Evolutionary conservation across 2,113 vertebrate species (phyloP).

Genomic region (Prolemur simus): DNA sequence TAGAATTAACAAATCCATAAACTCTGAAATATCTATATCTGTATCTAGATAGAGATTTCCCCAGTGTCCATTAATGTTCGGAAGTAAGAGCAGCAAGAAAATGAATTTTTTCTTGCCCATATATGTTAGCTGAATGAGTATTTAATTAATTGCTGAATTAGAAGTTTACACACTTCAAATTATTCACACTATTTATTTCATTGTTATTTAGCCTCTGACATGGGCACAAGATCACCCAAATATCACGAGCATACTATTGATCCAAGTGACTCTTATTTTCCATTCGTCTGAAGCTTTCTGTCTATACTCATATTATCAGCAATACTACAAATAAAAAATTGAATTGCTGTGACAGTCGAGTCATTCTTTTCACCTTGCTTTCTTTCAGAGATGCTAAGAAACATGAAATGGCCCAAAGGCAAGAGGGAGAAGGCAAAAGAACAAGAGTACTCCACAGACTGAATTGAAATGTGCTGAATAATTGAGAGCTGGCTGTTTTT

Average conservation of each 20-base stretch:
- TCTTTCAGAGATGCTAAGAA: not conserved
- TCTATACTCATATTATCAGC: not conserved
- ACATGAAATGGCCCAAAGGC: not conserved
- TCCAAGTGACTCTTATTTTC: not conserved
- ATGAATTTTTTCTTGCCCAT: not conserved
- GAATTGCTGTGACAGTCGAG: not conserved
- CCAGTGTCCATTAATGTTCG: not conserved
- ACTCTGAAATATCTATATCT: not conserved
- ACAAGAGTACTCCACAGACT: not conserved
- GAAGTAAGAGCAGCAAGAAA: not conserved
- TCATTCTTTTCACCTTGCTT: not conserved
- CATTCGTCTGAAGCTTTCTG: not conserved
- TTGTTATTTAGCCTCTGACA: not conserved
- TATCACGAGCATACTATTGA: not conserved
- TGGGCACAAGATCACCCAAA: not conserved
- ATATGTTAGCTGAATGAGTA: not conserved
- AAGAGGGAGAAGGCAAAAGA: not conserved
- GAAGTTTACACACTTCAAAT: not conserved
- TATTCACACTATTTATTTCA: not conserved
- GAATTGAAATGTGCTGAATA: not conserved
- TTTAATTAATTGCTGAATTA: conserved; percentile 32
- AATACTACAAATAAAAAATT: not conserved
- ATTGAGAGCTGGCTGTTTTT: not conserved
- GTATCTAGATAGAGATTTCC: not conserved
- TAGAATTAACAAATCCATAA: not conserved